Evolutionary conservation across 1,140 invertebrate genomes (phyloP).

Genomic region (Acromyrmex heyeri): DNA sequence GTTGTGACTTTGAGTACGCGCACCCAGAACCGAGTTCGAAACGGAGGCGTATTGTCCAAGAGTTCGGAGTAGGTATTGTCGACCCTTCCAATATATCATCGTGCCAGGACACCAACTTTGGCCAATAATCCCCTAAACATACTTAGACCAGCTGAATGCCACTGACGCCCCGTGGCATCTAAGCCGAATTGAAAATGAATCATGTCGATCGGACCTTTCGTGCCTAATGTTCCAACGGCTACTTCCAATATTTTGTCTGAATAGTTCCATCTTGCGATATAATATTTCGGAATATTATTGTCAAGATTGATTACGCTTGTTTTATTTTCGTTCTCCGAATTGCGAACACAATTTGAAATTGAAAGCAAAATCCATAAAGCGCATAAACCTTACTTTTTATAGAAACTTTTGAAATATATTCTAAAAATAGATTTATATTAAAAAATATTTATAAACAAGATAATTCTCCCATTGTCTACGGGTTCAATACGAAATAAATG

Average conservation of each 20-base stretch:
- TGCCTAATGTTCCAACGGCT: constrained; percentile 55
- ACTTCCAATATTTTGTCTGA: constrained; percentile 58
- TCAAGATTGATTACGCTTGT: constrained; percentile 9
- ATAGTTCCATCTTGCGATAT: constrained; percentile 22
- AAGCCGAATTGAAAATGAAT: constrained; percentile 72
- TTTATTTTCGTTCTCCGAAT: background rate
- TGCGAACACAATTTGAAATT: background rate
- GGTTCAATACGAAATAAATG: background rate
- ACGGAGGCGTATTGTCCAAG: constrained; percentile 77
- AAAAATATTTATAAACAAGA: background rate
- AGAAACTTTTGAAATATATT: background rate
- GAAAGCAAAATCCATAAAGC: background rate
- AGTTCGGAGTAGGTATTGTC: constrained; percentile 78
- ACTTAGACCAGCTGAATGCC: constrained; percentile 73
- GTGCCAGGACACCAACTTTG: constrained; percentile 78
- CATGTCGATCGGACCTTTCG: constrained; percentile 59
- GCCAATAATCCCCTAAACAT: constrained; percentile 81
- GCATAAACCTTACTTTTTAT: background rate
- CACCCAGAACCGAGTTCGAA: constrained; percentile 72
- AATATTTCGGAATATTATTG: constrained; percentile 36
- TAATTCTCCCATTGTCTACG: background rate
- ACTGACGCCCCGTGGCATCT: constrained; percentile 62
- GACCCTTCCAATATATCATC: constrained; percentile 80
- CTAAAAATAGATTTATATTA: background rate
- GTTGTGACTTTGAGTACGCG: constrained; percentile 62